Conservation (phyloP, 2,888 invertebrate species). For the Sepioteuthis lessoniana region DNA sequence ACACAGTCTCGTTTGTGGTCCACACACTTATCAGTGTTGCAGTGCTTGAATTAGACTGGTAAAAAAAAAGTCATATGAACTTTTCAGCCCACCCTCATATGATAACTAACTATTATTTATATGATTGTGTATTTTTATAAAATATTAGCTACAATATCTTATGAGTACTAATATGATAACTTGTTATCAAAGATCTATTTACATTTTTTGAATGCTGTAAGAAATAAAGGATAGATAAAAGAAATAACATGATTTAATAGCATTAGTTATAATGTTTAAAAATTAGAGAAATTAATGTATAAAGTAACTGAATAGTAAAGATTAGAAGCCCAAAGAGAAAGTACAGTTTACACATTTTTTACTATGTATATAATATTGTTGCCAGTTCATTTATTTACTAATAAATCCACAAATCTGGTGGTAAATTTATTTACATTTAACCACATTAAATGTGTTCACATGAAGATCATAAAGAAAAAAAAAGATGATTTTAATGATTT, state of each 20-base stretch:
- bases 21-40: too few species aligned
- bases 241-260: not conserved
- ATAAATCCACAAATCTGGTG: not conserved
- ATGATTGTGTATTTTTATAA: accelerated
- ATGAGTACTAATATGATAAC: not conserved
- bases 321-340: not conserved
- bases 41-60: too few species aligned
- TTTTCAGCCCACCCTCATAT: too few species aligned
- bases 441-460: not conserved
- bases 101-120: too few species aligned
- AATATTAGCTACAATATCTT: too few species aligned
- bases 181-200: not conserved
- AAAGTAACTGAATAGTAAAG: not conserved
- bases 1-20: too few species aligned
- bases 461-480: not conserved
- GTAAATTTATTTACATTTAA: not conserved
- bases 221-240: not conserved
- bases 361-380: not conserved
- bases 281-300: not conserved
- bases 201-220: not conserved
- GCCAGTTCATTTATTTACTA: not conserved
- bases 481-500: not conserved
- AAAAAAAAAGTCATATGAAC: too few species aligned
- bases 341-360: not conserved
- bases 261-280: not conserved